phyloP scores from a whole-genome alignment of 2,888 invertebrate species.

The Oligia strigilis region DNA sequence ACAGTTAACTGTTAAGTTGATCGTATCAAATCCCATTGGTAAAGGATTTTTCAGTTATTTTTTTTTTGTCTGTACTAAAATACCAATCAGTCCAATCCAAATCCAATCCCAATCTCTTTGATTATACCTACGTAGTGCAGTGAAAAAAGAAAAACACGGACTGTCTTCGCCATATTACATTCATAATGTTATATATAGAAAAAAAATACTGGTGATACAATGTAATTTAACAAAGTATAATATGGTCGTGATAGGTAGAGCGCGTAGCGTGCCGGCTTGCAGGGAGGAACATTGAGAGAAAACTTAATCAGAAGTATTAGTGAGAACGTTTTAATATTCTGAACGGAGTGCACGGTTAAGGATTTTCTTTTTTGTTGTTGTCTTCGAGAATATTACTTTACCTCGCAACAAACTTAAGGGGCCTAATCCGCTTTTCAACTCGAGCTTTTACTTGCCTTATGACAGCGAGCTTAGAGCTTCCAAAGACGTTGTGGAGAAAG shows the following conservation, averaged over 20 bases:
- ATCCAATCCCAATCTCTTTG: too few relatives aligned
- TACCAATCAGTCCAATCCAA: too few relatives aligned
- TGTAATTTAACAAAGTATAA: slow-evolving; percentile 28
- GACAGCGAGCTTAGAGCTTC: slow-evolving; percentile 85
- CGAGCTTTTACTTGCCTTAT: slow-evolving; percentile 87
- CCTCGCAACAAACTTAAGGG: slow-evolving; percentile 87
- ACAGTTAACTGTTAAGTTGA: too few relatives aligned
- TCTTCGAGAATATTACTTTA: slow-evolving; percentile 85
- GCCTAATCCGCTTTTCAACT: slow-evolving; percentile 88
- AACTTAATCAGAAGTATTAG: slow-evolving; percentile 76
- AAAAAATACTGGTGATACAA: slow-evolving; percentile 16
- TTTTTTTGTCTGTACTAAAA: too few relatives aligned
- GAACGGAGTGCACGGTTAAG: slow-evolving; percentile 74
- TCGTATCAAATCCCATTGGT: too few relatives aligned
- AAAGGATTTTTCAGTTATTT: too few relatives aligned
- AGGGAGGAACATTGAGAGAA: slow-evolving; percentile 63
- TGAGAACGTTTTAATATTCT: slow-evolving; percentile 80
- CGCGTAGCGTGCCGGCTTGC: slow-evolving; percentile 35
- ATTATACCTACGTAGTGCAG: too few relatives aligned
- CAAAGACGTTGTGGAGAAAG: slow-evolving; percentile 82
- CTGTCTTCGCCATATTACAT: too few relatives aligned
- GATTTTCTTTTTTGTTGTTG: slow-evolving; percentile 81
- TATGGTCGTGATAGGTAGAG: slow-evolving; percentile 21
- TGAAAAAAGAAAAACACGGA: too few relatives aligned
- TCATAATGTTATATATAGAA: not conserved